Evolutionary conservation across 2,113 vertebrate genomes (phyloP), one percentile per base, ranked within the genome.

Genomic region (Uria lomvia): DNA sequence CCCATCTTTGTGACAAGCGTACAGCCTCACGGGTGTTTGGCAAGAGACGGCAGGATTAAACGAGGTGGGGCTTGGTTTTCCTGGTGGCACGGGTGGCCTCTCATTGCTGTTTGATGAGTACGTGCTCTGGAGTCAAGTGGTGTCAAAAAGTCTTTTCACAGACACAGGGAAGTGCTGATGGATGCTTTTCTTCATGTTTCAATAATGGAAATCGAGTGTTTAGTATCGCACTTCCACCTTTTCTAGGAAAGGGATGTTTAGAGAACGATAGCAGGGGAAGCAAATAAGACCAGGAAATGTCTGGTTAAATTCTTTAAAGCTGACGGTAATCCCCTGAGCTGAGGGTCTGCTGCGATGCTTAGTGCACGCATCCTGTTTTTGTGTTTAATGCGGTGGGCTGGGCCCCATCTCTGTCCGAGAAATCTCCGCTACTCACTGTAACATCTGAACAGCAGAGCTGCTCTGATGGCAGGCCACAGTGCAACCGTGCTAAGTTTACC

Each of bases 1-100:
- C 99, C 99, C 34, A 99, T 99, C 97, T 99, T 99, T 24, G 99
- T 99, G 90, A 99, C 99, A 58, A 99, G 99, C 2, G 99, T 99
- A 47, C 99, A 99, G 72, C 99, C 99, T 22, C 99, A 99, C 1
- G 99, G 99, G 95, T 99, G 99, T 95, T 98, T 99, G 88, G 99
- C 99, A 2, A 98, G 99, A 92, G 99, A 99, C 2, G 99, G 99
- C 93, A 98, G 99, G 90, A 99, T 99, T 98, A 99, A 99, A 97
- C 98, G 99, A 98, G 99, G 99, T 99, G 94, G 96, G 97, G 50
- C 3, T 62, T 74, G 70, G 52, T 52, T 77, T 42, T 53, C 38
- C 74, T 34, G 67, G 29, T 50, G 70, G 59, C 34, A 14, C 3
- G 26, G 40, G 72, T 63, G 45, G 11, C 67, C 53, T 83, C 74